A percentile compares a stretch with the other conserved stretches of the same genome.
Evolutionary conservation across 2,888 invertebrate species (phyloP).

Genomic region (Euzophera pinguis): DNA sequence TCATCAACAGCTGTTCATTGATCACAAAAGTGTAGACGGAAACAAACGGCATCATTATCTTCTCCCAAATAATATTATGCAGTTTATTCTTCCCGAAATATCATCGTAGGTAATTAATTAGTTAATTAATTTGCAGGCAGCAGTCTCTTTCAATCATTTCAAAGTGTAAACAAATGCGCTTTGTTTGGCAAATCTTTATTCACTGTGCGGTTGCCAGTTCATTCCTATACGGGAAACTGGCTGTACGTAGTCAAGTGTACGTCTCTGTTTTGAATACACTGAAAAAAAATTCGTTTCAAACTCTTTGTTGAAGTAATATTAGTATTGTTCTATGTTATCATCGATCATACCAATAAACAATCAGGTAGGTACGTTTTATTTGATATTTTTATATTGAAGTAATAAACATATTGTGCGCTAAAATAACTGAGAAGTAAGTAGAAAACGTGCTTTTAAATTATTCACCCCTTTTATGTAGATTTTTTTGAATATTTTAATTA

Average conservation of each 20-base stretch:
- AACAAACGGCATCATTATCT: not conserved
- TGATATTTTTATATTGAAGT: too few relatives aligned
- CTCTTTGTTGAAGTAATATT: not conserved
- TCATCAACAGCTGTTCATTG: conserved; percentile 29
- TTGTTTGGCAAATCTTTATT: conserved; percentile 24
- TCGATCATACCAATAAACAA: too few relatives aligned
- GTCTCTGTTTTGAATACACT: not conserved
- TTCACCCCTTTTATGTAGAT: too few relatives aligned
- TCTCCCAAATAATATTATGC: not conserved
- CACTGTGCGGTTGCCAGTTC: conserved; percentile 17
- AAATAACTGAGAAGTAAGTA: too few relatives aligned
- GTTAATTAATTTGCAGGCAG: not conserved
- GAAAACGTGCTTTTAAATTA: too few relatives aligned
- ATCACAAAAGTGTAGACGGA: conserved; percentile 20
- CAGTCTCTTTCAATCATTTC: not conserved
- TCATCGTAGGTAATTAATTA: not conserved
- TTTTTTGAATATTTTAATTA: too few relatives aligned
- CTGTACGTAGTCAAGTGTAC: too few relatives aligned
- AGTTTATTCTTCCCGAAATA: not conserved
- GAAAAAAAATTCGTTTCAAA: not conserved
- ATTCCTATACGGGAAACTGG: not conserved
- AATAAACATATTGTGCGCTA: too few relatives aligned
- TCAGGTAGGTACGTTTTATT: too few relatives aligned
- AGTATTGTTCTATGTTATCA: not conserved
- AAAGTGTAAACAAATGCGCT: conserved; percentile 17